Base-by-base conservation (phyloP, 2,113 vertebrate genomes). In the Prunella fulvescens region DNA sequence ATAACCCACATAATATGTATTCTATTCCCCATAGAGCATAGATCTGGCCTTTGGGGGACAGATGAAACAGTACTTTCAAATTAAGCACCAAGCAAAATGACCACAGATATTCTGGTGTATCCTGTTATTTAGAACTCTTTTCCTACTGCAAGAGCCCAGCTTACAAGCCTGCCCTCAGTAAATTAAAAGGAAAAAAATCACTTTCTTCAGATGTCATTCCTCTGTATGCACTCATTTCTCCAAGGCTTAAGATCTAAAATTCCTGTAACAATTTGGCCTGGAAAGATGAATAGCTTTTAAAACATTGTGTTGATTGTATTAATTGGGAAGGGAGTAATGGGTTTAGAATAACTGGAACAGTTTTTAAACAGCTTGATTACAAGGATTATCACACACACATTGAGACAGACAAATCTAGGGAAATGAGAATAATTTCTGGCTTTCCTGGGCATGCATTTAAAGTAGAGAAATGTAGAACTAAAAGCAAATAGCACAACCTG, bases 401-500 rank as follows among this genome's bases (percentile, higher is more conserved):
- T 97, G 97, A 98, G 97, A 97, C 74, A 97, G 97, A 97, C 88
- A 97, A 97, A 97, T 97, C 70, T 67, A 92, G 85, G 96, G 96
- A 98, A 98, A 98, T 91, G 51, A 96, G 94, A 98, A 97, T 97
- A 96, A 97, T 98, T 98, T 97, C 95, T 97, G 83, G 81, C 88
- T 97, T 98, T 97, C 92, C 90, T 96, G 83, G 76, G 85, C 72
- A 93, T 90, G 81, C 80, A 95, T 98, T 98, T 98, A 96, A 98
- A 98, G 94, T 91, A 93, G 97, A 97, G 92, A 98, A 98, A 97
- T 96, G 96, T 96, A 97, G 96, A 97, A 97, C 97, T 98, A 97
- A 97, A 98, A 98, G 97, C 97, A 98, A 98, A 97, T 97, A 98
- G 96, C 96, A 97, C 97, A 98, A 98, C 97, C 98, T 98, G 97